Conservation (phyloP, 2,888 invertebrate genomes). For the Deilephila porcellus region DNA sequence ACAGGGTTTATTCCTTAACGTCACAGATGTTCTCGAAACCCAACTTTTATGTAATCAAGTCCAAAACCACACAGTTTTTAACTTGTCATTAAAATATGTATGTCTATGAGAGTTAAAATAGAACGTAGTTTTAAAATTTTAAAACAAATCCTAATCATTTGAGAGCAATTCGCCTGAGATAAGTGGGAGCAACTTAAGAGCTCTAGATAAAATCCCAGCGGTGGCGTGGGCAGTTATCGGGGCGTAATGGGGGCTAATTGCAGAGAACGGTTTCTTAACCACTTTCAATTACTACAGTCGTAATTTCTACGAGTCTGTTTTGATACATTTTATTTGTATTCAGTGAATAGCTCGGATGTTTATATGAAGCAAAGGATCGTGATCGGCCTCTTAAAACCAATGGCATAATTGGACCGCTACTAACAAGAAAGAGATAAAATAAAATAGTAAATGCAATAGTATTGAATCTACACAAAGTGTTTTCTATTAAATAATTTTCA, state of each 20-base stretch:
- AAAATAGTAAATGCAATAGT: background rate
- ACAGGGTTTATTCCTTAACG: too few species aligned
- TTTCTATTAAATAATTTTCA: background rate
- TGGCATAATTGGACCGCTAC: too few species aligned
- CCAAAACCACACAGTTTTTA: too few species aligned
- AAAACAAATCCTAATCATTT: background rate
- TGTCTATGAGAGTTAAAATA: too few species aligned
- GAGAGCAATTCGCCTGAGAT: background rate
- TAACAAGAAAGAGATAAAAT: too few species aligned
- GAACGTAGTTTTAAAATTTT: background rate
- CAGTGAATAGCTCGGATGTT: too few species aligned
- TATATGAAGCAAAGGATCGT: too few species aligned
- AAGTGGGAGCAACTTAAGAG: background rate
- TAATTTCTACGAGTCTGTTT: background rate
- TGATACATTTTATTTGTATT: background rate
- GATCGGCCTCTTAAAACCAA: too few species aligned
- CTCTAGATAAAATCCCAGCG: background rate
- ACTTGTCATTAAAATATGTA: too few species aligned
- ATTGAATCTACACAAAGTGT: background rate
- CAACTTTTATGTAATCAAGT: too few species aligned
- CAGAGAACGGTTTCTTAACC: background rate
- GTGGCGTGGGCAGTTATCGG: background rate
- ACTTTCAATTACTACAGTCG: background rate
- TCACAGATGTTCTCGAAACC: too few species aligned
- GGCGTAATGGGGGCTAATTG: slow-evolving; percentile 1